Percentiles rank a stretch among this genome's conserved stretches.
Conservation (phyloP, 2,797 vertebrate genomes). For the Gila robusta region DNA sequence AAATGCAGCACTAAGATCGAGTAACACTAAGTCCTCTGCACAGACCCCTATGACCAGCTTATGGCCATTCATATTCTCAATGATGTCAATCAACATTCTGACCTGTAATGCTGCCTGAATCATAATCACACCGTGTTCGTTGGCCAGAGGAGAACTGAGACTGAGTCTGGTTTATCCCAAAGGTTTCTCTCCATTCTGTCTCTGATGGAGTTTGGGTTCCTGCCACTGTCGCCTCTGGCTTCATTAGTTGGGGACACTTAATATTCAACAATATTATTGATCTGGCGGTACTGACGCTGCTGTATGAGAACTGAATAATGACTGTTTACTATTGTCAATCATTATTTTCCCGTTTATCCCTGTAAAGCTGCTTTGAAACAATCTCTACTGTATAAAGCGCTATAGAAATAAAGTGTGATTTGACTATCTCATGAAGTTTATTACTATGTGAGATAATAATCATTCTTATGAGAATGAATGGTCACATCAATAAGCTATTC, state of each 20-base stretch:
- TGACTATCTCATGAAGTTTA: not conserved
- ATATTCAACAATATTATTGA: not conserved
- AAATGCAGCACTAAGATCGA: too few species aligned
- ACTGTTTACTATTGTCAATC: not conserved
- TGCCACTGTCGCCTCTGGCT: not conserved
- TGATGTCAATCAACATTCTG: not conserved
- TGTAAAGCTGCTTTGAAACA: not conserved
- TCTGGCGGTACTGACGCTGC: not conserved
- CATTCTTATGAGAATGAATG: not conserved
- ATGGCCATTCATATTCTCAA: not conserved
- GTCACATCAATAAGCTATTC: not conserved
- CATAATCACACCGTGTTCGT: not conserved
- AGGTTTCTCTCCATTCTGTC: not conserved
- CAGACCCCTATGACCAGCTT: too few species aligned
- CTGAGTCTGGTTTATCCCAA: not conserved
- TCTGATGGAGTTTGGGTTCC: not conserved
- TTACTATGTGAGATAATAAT: not conserved
- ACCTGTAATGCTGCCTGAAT: not conserved
- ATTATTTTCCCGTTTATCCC: not conserved
- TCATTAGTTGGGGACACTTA: not conserved
- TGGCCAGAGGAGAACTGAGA: not conserved
- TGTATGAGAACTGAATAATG: not conserved
- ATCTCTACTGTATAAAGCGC: not conserved
- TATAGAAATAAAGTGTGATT: not conserved
- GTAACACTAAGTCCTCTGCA: too few species aligned